A percentile compares a stretch with the other conserved stretches of the same genome.
These are phyloP conservation scores for Sphaerophoria rueppellii DNA, from an alignment of 2,888 invertebrate species.

Conservation along the genomic window DNA sequence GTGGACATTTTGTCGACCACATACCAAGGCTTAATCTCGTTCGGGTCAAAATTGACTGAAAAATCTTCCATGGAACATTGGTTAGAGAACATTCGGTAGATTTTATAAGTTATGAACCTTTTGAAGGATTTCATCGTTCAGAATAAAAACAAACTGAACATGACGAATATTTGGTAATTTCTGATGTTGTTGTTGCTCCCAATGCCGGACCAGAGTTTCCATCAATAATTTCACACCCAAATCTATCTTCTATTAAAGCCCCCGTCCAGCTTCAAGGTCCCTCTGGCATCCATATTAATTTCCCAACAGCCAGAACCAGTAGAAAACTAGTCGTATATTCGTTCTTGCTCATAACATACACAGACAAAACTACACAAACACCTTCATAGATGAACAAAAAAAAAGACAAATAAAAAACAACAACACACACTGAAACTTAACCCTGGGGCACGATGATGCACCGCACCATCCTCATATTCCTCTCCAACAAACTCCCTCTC, in stretches of 20 bases:
- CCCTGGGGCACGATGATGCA: conserved; percentile 70
- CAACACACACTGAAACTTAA: conserved; percentile 62
- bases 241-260: conserved; percentile 42
- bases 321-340: conserved; percentile 25
- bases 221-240: conserved; percentile 68
- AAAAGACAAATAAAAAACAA: no score
- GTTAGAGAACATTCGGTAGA: no score
- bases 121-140: no score
- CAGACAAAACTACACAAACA: conserved; percentile 7
- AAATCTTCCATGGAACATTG: no score
- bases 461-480: conserved; percentile 25
- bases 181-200: conserved; percentile 25
- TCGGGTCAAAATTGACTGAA: no score
- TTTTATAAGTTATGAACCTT: no score
- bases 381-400: not conserved
- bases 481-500: conserved; percentile 12
- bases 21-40: no score
- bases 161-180: not conserved
- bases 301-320: conserved; percentile 59
- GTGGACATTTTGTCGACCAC: no score
- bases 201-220: conserved; percentile 21
- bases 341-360: conserved; percentile 34
- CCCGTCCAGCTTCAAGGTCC: conserved; percentile 35
- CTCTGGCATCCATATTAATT: conserved; percentile 67
- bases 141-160: no score